Evolutionary conservation across 2,797 vertebrate species (phyloP), one percentile per base, ranked within the genome.

Genomic region (Melanotaenia boesemani): DNA sequence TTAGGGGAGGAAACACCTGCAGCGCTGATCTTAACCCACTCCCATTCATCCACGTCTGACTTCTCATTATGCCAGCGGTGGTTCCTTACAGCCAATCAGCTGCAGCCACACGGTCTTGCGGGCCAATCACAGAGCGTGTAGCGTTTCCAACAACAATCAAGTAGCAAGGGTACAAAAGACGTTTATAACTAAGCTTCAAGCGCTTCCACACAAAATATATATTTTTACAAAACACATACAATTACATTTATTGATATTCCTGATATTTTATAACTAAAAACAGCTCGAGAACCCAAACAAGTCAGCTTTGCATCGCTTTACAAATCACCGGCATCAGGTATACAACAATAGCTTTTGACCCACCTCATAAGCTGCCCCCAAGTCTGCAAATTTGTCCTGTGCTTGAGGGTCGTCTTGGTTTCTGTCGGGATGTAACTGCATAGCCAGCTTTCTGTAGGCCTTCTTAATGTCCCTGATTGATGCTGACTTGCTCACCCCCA

Each of bases 321-420:
- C 2, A 20, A 1, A 1, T 22, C 34, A 9, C 57, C 2, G 15
- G 16, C 26, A 52, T 1, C 10, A 20, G 50, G 0, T 18, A 61
- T 8, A 55, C 10, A 67, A 60, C 24, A 37, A 34, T 5, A 62
- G 20, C 34, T 41, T 52, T 4, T 20, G 0, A 80, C 93, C 78
- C 70, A 99, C 98, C 96, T 99, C 98, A 66, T 99, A 99, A 71
- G 98, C 98, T 67, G 98, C 96, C 5, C 98, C 98, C 55, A 99
- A 90, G 83, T 99, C 98, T 77, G 99, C 97, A 76, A 99, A 99
- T 85, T 98, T 99, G 86, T 99, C 98, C 41, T 96, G 96, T 1
- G 98, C 98, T 73, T 94, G 91, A 0, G 98, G 98, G 77, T 99
- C 98, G 79, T 99, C 98, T 1, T 86, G 98, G 75, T 99, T 99